A percentile compares a stretch with the other conserved stretches of the same genome.
These are phyloP conservation scores for Vidua chalybeata DNA, from an alignment of 2,113 vertebrate species.

Conservation along the genomic window DNA sequence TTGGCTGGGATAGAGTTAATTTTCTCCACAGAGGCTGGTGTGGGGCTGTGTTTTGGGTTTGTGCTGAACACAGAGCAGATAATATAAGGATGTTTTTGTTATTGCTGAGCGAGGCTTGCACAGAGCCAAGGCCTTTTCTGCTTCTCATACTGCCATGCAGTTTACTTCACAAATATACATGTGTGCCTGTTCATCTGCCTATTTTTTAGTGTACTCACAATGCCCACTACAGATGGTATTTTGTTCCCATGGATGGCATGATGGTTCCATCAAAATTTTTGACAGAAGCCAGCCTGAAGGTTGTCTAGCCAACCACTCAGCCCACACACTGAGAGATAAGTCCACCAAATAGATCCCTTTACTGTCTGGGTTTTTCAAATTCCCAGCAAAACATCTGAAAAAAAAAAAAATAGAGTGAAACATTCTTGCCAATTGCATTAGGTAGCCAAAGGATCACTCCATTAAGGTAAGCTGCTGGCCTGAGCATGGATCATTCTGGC, in stretches of 20 bases:
- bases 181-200: neutral
- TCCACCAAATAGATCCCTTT: neutral
- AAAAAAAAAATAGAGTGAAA: neutral
- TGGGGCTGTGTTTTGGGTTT: neutral
- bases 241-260: neutral
- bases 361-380: neutral
- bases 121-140: neutral
- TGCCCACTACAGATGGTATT: neutral
- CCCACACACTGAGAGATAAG: neutral
- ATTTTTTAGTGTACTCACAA: neutral
- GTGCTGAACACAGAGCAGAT: neutral
- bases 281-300: neutral
- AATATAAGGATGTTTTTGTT: neutral
- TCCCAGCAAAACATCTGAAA: neutral
- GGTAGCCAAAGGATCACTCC: neutral
- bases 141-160: neutral
- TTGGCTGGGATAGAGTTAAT: neutral
- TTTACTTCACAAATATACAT: neutral
- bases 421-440: neutral
- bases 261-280: neutral
- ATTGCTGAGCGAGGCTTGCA: neutral
- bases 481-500: neutral
- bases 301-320: neutral
- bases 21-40: neutral
- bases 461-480: neutral